phyloP scores from a whole-genome alignment of 35 echinoderm and acorn worm species.

The Diadema setosum region DNA sequence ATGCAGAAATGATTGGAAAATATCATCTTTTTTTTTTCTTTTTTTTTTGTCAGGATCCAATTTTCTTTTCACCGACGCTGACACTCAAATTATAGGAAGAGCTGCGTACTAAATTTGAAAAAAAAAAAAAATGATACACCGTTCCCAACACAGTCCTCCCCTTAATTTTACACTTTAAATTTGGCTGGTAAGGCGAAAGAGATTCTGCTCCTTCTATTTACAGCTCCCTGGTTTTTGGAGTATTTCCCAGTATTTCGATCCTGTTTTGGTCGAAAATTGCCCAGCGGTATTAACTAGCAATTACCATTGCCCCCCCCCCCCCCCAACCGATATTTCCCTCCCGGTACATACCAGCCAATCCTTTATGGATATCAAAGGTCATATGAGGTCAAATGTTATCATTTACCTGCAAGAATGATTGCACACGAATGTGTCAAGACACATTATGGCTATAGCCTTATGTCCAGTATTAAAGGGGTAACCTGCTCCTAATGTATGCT shows the following conservation, averaged over 20 bases:
- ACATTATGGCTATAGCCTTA: background rate
- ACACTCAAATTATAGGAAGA: background rate
- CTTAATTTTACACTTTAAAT: background rate
- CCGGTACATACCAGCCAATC: no score
- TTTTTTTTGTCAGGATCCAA: background rate
- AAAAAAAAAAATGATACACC: background rate
- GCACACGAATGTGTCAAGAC: background rate
- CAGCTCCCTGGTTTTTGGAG: no score
- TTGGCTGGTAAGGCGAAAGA: background rate
- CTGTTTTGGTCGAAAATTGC: no score
- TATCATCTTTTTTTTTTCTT: background rate
- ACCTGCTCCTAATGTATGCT: no score
- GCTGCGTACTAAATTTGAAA: background rate
- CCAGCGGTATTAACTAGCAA: no score
- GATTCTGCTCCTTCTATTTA: no score
- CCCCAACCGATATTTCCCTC: no score
- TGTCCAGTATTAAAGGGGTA: no score
- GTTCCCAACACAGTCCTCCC: background rate
- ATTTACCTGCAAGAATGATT: background rate
- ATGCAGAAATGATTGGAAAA: background rate
- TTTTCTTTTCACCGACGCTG: background rate
- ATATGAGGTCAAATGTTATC: background rate
- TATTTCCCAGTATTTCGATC: no score
- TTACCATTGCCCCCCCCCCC: no score
- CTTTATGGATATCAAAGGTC: background rate